These are phyloP conservation scores for Dusona sp. DNA, from an alignment of 2,888 invertebrate species.

Conservation along the genomic window DNA sequence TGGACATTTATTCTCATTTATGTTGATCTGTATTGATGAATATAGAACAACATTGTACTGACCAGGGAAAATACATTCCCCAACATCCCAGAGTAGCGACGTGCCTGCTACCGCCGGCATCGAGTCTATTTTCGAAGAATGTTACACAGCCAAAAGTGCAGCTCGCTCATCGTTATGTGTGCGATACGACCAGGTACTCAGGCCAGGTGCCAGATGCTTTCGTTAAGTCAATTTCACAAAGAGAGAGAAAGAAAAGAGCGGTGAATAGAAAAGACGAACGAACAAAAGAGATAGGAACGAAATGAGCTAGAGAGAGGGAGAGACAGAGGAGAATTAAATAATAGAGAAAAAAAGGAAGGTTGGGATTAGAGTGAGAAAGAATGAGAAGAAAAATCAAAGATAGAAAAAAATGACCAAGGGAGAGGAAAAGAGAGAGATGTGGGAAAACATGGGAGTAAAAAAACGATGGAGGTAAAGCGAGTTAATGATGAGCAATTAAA, in stretches of 20 bases:
- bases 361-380: not conserved
- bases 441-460: not conserved
- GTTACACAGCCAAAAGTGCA: conserved; percentile 79
- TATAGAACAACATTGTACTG: conserved; percentile 29
- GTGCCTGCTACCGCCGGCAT: conserved; percentile 70
- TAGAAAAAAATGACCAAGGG: not conserved
- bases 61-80: conserved; percentile 4
- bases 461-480: not conserved
- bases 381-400: too few relatives aligned
- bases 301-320: conserved; percentile 12
- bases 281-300: not conserved
- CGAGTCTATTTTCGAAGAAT: conserved; percentile 81
- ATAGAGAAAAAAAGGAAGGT: too few relatives aligned
- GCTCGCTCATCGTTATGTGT: conserved; percentile 57
- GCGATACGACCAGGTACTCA: conserved; percentile 69
- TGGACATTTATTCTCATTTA: conserved; percentile 14
- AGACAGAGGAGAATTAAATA: conserved; percentile 2
- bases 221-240: conserved; percentile 42
- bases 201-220: conserved; percentile 65
- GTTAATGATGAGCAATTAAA: conserved; percentile 45
- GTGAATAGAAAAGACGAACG: not conserved
- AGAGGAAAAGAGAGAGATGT: conserved; percentile 8
- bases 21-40: not conserved
- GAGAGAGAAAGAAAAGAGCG: conserved; percentile 4
- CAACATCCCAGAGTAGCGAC: not conserved